Percentiles rank a stretch among this genome's conserved stretches.
Conservation (phyloP, 2,888 invertebrate species). For the Himalopsyche japonica region DNA sequence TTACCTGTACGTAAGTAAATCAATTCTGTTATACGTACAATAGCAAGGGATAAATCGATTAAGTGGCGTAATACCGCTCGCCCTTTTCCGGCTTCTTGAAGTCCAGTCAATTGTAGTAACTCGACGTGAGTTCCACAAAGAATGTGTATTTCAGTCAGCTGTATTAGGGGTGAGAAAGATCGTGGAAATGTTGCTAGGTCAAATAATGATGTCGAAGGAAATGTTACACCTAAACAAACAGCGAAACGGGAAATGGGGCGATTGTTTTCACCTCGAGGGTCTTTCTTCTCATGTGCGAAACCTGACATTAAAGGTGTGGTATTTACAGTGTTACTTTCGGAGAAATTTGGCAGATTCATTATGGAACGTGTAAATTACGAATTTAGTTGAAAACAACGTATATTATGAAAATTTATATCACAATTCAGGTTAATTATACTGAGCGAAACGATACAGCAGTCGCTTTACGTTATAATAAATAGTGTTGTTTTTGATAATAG, state of each 20-base stretch:
- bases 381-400: too few relatives aligned
- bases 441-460: too few relatives aligned
- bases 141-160: background rate
- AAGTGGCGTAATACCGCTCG: background rate
- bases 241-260: constrained; percentile 30
- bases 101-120: background rate
- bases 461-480: too few relatives aligned
- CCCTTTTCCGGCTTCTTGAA: background rate
- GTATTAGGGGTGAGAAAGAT: background rate
- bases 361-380: too few relatives aligned
- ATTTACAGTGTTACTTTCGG: background rate
- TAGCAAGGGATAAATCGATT: background rate
- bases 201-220: constrained; percentile 2
- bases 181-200: background rate
- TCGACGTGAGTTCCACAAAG: background rate
- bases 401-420: too few relatives aligned
- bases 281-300: background rate
- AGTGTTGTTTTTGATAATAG: too few relatives aligned
- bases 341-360: background rate
- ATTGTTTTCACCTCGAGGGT: constrained; percentile 12
- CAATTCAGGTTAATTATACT: too few relatives aligned
- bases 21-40: background rate
- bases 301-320: background rate
- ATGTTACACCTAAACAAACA: constrained; percentile 33
- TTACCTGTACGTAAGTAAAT: background rate